A percentile compares a stretch with the other conserved stretches of the same genome.
Evolutionary conservation across 2,113 vertebrate species (phyloP).

Genomic region (Ailurus styani): DNA sequence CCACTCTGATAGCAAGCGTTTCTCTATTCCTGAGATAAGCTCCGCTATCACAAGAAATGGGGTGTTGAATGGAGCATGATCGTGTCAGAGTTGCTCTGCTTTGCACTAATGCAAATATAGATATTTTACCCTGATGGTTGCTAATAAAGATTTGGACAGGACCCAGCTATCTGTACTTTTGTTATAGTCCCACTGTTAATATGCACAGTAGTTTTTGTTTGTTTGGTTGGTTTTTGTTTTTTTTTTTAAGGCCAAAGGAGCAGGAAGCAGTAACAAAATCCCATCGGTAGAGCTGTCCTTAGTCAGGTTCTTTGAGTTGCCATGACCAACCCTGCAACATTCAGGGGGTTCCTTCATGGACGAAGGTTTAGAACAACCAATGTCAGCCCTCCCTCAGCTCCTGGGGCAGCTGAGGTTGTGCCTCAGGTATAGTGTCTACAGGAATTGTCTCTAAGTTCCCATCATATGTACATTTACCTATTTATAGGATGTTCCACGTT

Average conservation of each 20-base stretch:
- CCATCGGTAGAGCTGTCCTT: background rate
- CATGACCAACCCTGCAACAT: background rate
- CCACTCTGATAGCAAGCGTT: background rate
- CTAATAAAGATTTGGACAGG: background rate
- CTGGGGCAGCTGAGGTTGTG: background rate
- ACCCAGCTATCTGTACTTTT: background rate
- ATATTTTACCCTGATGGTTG: background rate
- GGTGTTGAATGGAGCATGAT: background rate
- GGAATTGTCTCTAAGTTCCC: background rate
- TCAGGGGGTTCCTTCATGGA: background rate
- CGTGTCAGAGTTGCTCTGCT: background rate
- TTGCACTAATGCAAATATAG: background rate
- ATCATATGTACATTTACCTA: background rate
- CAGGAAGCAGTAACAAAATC: background rate
- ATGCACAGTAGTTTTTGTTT: background rate
- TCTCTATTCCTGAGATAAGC: constrained; percentile 36
- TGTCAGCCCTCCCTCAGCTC: background rate
- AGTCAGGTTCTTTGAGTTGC: background rate
- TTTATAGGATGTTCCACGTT: background rate
- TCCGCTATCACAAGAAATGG: background rate
- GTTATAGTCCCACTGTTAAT: background rate
- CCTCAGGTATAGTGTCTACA: background rate
- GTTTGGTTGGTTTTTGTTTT: too few species aligned
- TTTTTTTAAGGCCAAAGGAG: background rate
- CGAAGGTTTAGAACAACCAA: background rate